A percentile compares a stretch with the other conserved stretches of the same genome.
phyloP scores from a whole-genome alignment of 2,113 vertebrate genomes.

The Eptesicus fuscus region DNA sequence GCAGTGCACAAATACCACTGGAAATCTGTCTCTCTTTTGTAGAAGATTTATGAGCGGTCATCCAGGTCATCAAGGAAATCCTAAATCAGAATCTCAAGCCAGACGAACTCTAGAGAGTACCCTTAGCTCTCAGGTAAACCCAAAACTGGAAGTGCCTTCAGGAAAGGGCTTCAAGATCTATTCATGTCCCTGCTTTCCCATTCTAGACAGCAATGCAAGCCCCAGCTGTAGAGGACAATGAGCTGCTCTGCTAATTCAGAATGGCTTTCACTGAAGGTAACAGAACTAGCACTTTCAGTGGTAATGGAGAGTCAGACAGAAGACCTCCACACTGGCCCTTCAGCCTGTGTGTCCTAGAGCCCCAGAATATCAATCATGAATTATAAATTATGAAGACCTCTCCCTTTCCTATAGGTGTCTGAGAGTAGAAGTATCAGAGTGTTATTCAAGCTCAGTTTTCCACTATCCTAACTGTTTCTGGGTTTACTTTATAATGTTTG shows the following conservation, averaged over 20 bases:
- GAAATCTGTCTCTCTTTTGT: neutral
- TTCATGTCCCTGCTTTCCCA: neutral
- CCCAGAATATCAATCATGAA: neutral
- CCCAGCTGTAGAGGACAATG: neutral
- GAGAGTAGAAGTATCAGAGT: neutral
- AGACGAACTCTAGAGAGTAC: neutral
- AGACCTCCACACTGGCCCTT: neutral
- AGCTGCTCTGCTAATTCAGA: conserved; percentile 2
- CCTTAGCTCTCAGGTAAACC: neutral
- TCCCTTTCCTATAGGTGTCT: neutral
- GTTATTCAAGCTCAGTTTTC: conserved; percentile 14
- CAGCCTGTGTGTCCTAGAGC: neutral
- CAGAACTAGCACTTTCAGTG: neutral
- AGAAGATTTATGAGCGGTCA: conserved; percentile 15
- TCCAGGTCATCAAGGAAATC: neutral
- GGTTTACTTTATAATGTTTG: neutral
- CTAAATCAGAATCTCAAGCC: conserved; percentile 37
- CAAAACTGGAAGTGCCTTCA: neutral
- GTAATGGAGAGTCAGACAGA: neutral
- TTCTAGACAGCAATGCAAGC: neutral
- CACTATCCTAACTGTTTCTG: conserved; percentile 3
- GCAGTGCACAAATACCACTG: neutral
- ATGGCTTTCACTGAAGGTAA: neutral
- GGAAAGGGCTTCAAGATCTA: neutral
- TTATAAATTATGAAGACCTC: neutral